Evolutionary conservation across 2,113 vertebrate genomes (phyloP).

Genomic region (Petrocephalus zakoni): DNA sequence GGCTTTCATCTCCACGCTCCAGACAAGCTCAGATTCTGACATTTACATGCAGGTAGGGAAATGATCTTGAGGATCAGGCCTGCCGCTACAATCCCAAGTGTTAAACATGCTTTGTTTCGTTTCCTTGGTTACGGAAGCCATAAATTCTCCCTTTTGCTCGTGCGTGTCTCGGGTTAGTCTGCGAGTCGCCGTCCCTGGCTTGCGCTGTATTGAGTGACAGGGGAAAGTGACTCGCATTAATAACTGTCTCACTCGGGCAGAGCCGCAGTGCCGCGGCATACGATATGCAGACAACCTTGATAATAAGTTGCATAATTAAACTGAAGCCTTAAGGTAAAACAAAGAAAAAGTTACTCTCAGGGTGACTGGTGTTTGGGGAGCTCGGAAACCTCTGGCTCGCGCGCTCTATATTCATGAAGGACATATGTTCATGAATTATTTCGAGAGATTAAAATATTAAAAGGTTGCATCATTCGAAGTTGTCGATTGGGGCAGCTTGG

Average conservation of each 20-base stretch:
- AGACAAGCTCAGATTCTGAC: slow-evolving; percentile 13
- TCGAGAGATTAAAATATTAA: neutral
- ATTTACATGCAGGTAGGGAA: slow-evolving; percentile 22
- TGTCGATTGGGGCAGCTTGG: neutral
- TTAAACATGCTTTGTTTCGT: slow-evolving; percentile 21
- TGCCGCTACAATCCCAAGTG: slow-evolving; percentile 13
- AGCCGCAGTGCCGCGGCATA: neutral
- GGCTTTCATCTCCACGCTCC: slow-evolving; percentile 1
- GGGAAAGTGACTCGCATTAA: neutral
- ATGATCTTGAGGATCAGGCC: neutral
- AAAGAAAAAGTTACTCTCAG: slow-evolving; percentile 13
- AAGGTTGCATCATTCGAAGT: neutral
- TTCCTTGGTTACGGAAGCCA: slow-evolving; percentile 8
- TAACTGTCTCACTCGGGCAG: neutral
- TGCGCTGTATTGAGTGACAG: neutral
- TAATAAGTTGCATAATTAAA: slow-evolving; percentile 15
- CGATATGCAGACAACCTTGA: neutral
- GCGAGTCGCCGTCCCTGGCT: neutral
- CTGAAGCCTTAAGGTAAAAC: slow-evolving; percentile 10
- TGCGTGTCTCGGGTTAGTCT: neutral
- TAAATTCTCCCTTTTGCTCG: neutral
- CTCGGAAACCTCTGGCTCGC: neutral
- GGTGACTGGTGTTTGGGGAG: neutral
- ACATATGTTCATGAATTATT: slow-evolving; percentile 18
- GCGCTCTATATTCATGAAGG: slow-evolving; percentile 14